Percentiles rank a stretch among this genome's conserved stretches.
Conservation (phyloP, 2,888 invertebrate genomes). For the Drosophila sordidula region DNA sequence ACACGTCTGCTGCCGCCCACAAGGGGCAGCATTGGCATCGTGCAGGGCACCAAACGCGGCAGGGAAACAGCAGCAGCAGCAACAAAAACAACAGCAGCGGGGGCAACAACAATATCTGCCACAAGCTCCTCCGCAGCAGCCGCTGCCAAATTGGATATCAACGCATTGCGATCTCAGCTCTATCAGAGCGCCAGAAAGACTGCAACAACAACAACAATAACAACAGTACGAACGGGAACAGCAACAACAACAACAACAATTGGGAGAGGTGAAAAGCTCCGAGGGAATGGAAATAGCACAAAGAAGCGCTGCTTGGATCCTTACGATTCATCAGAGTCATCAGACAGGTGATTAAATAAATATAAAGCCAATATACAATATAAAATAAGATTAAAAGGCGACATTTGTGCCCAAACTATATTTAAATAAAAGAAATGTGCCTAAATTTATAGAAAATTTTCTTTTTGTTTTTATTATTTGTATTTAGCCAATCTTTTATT, state of each 20-base stretch:
- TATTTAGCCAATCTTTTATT: too few species aligned
- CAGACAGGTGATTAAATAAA: conserved; percentile 91
- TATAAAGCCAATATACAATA: not conserved
- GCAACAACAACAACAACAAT: conserved; percentile 19
- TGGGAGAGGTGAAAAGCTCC: conserved; percentile 85
- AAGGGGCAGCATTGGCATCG: conserved; percentile 69
- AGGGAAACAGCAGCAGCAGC: conserved; percentile 16
- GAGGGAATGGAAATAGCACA: conserved; percentile 85
- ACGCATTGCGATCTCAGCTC: conserved; percentile 72
- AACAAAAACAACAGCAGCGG: not conserved
- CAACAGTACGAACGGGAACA: conserved; percentile 19
- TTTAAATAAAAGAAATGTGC: too few species aligned
- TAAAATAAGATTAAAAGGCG: too few species aligned
- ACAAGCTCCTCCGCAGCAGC: conserved; percentile 6
- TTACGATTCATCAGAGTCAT: conserved; percentile 97
- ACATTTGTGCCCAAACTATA: too few species aligned
- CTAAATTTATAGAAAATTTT: too few species aligned
- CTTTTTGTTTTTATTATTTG: too few species aligned
- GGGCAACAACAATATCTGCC: not conserved
- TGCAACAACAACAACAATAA: conserved; percentile 40
- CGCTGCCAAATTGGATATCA: conserved; percentile 67
- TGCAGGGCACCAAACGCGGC: conserved; percentile 71
- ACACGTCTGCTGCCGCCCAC: conserved; percentile 43
- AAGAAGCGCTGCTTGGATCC: conserved; percentile 95
- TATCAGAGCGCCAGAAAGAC: conserved; percentile 68